A percentile compares a stretch with the other conserved stretches of the same genome.
phyloP scores from a whole-genome alignment of 2,797 vertebrate species.

The Sylvilagus floridanus region DNA sequence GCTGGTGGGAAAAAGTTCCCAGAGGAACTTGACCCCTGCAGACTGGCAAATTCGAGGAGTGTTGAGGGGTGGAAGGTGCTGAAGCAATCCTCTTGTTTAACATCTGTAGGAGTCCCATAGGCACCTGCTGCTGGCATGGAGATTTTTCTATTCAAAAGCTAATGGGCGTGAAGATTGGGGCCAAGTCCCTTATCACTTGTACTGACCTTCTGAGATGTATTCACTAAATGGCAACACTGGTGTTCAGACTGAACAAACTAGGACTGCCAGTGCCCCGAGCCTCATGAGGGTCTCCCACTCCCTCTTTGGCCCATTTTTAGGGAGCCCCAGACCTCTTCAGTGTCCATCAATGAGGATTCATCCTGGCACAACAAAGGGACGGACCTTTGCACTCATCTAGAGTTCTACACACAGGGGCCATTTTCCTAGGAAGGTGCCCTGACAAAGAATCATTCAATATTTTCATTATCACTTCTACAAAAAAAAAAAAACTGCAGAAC shows the following conservation, averaged over 20 bases:
- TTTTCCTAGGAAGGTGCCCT: not conserved
- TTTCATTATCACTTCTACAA: conserved; percentile 7
- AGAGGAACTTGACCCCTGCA: not conserved
- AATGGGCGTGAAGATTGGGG: not conserved
- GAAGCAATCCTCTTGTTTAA: not conserved
- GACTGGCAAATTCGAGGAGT: not conserved
- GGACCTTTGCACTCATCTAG: not conserved
- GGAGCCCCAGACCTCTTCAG: not conserved
- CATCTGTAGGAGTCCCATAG: not conserved
- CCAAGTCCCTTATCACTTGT: not conserved
- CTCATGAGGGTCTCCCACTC: not conserved
- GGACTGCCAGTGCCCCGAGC: not conserved
- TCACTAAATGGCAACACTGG: not conserved
- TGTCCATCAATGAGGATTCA: not conserved
- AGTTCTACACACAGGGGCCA: not conserved
- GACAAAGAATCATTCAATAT: conserved; percentile 13
- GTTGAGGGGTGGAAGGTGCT: not conserved
- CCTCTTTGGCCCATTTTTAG: not conserved
- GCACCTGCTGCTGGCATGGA: not conserved
- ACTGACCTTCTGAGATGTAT: not conserved
- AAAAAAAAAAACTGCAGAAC: not conserved
- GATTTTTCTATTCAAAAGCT: not conserved
- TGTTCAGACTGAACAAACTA: not conserved
- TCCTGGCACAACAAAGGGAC: not conserved
- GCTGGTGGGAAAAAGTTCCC: not conserved